Evolutionary conservation across 2,113 vertebrate species (phyloP).

Genomic region (Cacatua alba): DNA sequence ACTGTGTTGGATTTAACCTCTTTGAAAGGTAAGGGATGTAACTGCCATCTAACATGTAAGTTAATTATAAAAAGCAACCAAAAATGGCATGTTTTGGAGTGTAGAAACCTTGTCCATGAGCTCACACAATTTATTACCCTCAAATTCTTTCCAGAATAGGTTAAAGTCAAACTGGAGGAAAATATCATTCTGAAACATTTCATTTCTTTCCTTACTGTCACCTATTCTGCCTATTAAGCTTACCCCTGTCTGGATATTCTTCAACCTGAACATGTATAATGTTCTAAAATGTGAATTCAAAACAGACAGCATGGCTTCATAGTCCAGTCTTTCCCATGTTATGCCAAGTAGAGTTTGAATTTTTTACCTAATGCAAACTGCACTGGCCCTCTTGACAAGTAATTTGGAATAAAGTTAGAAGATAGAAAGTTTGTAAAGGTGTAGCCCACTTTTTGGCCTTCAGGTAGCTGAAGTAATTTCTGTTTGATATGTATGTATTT

Average conservation of each 20-base stretch:
- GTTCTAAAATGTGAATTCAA: neutral
- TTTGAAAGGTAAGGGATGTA: neutral
- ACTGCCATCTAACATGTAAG: neutral
- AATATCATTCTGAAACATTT: neutral
- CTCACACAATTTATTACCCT: neutral
- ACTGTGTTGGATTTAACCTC: neutral
- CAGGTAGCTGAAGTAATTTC: neutral
- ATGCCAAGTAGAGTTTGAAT: neutral
- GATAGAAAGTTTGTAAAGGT: neutral
- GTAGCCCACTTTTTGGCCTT: neutral
- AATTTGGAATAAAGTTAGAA: neutral
- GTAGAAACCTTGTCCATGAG: neutral
- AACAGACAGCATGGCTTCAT: neutral
- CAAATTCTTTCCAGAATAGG: neutral
- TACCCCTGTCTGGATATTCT: neutral
- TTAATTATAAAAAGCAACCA: neutral
- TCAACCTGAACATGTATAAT: neutral
- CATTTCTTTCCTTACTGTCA: neutral
- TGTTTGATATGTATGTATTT: neutral
- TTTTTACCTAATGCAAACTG: neutral
- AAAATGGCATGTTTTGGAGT: neutral
- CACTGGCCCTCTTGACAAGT: neutral
- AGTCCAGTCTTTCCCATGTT: neutral
- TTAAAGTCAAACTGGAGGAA: neutral
- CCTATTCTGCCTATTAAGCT: neutral